These are phyloP conservation scores for Beris chalybata DNA, from an alignment of 2,888 invertebrate species.

Conservation along the genomic window DNA sequence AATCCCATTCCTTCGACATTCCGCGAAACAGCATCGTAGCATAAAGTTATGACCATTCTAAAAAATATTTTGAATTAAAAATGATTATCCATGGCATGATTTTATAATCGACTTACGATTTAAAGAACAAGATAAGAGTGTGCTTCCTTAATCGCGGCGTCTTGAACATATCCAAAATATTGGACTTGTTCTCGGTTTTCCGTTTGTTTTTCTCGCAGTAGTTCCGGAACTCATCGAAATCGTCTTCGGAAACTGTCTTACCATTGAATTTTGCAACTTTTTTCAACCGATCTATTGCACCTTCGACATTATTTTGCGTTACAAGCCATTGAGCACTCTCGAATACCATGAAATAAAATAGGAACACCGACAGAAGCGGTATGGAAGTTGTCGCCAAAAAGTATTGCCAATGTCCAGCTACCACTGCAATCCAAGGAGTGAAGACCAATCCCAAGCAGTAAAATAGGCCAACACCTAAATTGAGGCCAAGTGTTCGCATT, in stretches of 20 bases:
- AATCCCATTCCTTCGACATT: slow-evolving; percentile 61
- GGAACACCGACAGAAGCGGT: slow-evolving; percentile 57
- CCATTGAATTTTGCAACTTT: slow-evolving; percentile 61
- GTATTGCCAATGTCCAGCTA: slow-evolving; percentile 58
- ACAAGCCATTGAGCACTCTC: slow-evolving; percentile 67
- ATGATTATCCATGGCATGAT: not conserved
- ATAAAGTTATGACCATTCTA: slow-evolving; percentile 64
- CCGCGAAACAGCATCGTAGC: slow-evolving; percentile 63
- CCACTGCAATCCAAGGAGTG: slow-evolving; percentile 59
- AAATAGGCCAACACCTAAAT: slow-evolving; percentile 63
- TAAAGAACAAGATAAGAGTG: slow-evolving; percentile 59
- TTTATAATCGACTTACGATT: slow-evolving; percentile 59
- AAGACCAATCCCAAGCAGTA: slow-evolving; percentile 61
- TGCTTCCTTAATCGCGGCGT: slow-evolving; percentile 60
- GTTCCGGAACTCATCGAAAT: slow-evolving; percentile 54
- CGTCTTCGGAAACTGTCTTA: slow-evolving; percentile 53
- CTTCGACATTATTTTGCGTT: slow-evolving; percentile 59
- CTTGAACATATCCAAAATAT: slow-evolving; percentile 58
- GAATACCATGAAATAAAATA: slow-evolving; percentile 61
- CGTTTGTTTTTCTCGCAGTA: slow-evolving; percentile 51
- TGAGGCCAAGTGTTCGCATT: slow-evolving; percentile 63
- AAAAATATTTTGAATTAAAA: slow-evolving; percentile 43
- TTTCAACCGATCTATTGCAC: slow-evolving; percentile 60
- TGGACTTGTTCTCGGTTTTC: slow-evolving; percentile 45
- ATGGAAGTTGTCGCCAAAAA: slow-evolving; percentile 60